Evolutionary conservation across 2,797 vertebrate species (phyloP).

Genomic region (Pangasius djambal): DNA sequence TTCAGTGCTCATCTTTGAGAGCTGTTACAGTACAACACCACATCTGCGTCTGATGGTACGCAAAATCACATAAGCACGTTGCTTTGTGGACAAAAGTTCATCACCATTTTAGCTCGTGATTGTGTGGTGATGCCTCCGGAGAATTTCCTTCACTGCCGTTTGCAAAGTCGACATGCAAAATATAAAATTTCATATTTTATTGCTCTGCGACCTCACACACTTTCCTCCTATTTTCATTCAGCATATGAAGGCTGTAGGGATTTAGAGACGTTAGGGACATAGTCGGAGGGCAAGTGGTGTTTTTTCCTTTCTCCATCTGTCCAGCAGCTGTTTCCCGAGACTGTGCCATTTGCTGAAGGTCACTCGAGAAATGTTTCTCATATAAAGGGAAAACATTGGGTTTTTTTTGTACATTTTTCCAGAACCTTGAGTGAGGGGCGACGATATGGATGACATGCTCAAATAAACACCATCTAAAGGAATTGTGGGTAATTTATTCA

Average conservation of each 20-base stretch:
- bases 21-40: not conserved
- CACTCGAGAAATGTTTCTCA: slow-evolving; percentile 20
- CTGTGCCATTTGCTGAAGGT: slow-evolving; percentile 28
- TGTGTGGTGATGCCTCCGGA: not conserved
- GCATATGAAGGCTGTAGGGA: slow-evolving; percentile 17
- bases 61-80: not conserved
- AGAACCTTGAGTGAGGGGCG: not conserved
- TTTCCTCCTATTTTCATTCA: not conserved
- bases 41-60: not conserved
- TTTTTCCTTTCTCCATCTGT: slow-evolving; percentile 29
- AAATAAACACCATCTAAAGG: not conserved
- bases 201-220: not conserved
- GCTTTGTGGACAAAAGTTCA: not conserved
- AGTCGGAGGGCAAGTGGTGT: slow-evolving; percentile 10
- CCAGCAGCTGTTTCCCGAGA: slow-evolving; percentile 28
- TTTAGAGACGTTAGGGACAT: slow-evolving; percentile 10
- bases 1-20: not conserved
- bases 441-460: not conserved
- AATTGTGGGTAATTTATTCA: slow-evolving; percentile 16
- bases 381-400: not conserved
- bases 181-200: not conserved
- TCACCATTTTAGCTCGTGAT: not conserved
- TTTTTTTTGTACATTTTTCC: not conserved
- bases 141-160: not conserved
- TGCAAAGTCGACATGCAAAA: not conserved